Conservation (phyloP, 1,140 invertebrate species). For the Anastatus disparis region DNA sequence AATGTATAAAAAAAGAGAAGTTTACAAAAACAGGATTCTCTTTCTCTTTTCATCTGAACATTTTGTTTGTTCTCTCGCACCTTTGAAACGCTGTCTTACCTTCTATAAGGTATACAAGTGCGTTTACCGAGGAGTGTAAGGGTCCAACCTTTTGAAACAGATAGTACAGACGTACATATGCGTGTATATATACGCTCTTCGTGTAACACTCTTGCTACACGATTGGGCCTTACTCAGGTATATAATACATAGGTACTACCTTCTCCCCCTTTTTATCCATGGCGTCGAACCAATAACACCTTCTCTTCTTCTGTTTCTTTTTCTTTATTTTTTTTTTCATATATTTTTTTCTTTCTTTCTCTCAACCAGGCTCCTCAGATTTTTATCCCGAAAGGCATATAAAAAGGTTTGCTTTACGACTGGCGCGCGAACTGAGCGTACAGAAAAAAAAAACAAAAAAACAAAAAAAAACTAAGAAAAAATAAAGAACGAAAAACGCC, state of each 20-base stretch:
- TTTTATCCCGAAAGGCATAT: constrained; percentile 23
- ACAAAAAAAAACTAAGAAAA: no score
- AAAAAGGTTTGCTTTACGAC: constrained; percentile 33
- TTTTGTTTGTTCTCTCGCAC: constrained; percentile 4
- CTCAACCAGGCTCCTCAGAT: background rate
- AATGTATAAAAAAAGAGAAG: background rate
- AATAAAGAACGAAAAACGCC: no score
- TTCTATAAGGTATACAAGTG: constrained; percentile 11
- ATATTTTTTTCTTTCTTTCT: background rate
- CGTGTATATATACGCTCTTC: background rate
- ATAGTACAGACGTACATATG: constrained; percentile 17
- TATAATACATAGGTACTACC: constrained; percentile 18
- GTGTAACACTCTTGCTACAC: background rate
- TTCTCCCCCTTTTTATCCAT: constrained; percentile 5
- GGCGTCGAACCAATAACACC: constrained; percentile 33
- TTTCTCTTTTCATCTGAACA: background rate
- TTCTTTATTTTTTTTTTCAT: no score
- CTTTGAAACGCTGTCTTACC: constrained; percentile 6
- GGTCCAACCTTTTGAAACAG: constrained; percentile 38
- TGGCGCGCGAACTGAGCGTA: no score
- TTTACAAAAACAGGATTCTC: background rate
- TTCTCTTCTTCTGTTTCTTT: constrained; percentile 2
- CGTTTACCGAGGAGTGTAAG: background rate
- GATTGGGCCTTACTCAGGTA: constrained; percentile 10
- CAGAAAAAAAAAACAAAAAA: no score